These are phyloP conservation scores for Danio choprae DNA, from an alignment of 2,797 vertebrate species.

Conservation along the genomic window DNA sequence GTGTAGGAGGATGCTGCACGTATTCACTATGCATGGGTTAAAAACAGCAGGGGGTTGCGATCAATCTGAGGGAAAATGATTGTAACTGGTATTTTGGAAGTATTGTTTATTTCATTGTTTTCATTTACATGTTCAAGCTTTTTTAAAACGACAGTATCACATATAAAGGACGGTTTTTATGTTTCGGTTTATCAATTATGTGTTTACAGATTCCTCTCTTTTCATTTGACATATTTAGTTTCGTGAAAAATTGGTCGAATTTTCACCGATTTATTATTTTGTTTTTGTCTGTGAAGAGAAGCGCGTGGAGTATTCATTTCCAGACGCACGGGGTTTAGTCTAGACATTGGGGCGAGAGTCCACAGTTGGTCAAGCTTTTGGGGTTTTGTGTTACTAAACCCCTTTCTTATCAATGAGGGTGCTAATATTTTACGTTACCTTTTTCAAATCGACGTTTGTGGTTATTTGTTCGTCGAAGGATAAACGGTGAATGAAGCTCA, in stretches of 20 bases:
- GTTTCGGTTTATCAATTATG: background rate
- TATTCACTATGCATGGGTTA: constrained; percentile 26
- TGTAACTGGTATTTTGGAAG: background rate
- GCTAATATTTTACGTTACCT: background rate
- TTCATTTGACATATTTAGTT: background rate
- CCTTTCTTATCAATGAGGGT: constrained; percentile 37
- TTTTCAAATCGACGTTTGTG: background rate
- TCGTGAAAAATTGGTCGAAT: background rate
- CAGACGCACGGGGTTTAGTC: constrained; percentile 48
- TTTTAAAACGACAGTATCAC: background rate
- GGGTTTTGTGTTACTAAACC: background rate
- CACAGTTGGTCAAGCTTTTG: background rate
- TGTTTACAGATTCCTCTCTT: background rate
- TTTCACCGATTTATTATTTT: background rate
- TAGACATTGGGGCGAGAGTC: constrained; percentile 45
- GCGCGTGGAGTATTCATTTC: background rate
- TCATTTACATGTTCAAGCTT: background rate
- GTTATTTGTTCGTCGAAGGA: constrained; percentile 18
- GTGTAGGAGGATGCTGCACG: constrained; percentile 46
- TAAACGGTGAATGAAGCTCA: constrained; percentile 13
- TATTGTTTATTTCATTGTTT: background rate
- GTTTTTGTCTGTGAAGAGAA: background rate
- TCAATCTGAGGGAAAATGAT: background rate
- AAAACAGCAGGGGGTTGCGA: constrained; percentile 32
- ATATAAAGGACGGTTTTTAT: background rate